phyloP scores from a whole-genome alignment of 2,797 vertebrate genomes.

The Microtus californicus region DNA sequence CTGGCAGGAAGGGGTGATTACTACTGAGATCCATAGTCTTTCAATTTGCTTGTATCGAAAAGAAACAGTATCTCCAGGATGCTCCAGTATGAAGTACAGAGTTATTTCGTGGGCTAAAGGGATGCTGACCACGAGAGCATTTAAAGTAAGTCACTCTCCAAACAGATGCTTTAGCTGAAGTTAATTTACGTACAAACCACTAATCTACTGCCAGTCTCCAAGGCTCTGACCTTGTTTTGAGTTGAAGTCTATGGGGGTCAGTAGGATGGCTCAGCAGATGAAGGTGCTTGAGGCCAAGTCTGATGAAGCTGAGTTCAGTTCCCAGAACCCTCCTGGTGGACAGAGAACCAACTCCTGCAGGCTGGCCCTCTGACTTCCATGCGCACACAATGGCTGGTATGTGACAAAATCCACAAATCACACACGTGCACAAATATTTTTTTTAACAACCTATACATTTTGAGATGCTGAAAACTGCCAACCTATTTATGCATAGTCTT shows the following conservation, averaged over 20 bases:
- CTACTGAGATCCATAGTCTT: background rate
- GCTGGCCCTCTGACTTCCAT: background rate
- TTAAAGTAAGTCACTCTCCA: slow-evolving; percentile 56
- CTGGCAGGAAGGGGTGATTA: slow-evolving; percentile 23
- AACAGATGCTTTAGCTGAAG: slow-evolving; percentile 21
- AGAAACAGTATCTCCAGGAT: background rate
- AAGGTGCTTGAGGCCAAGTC: background rate
- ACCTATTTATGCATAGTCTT: background rate
- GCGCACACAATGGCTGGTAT: too few relatives aligned
- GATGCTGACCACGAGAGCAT: background rate
- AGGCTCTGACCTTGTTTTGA: slow-evolving; percentile 23
- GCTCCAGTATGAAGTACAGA: background rate
- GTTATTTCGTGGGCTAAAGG: background rate
- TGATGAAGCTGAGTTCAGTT: background rate
- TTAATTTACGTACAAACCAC: slow-evolving; percentile 11
- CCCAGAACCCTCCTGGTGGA: background rate
- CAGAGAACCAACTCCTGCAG: background rate
- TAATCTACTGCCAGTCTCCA: background rate
- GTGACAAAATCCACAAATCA: background rate
- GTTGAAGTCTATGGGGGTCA: background rate
- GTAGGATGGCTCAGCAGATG: background rate
- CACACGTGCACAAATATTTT: background rate
- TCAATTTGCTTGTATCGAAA: slow-evolving; percentile 26
- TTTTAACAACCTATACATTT: background rate
- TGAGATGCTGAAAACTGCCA: slow-evolving; percentile 31